Conservation (phyloP, 2,113 vertebrate species). For the Chlorodrepanis virens region DNA sequence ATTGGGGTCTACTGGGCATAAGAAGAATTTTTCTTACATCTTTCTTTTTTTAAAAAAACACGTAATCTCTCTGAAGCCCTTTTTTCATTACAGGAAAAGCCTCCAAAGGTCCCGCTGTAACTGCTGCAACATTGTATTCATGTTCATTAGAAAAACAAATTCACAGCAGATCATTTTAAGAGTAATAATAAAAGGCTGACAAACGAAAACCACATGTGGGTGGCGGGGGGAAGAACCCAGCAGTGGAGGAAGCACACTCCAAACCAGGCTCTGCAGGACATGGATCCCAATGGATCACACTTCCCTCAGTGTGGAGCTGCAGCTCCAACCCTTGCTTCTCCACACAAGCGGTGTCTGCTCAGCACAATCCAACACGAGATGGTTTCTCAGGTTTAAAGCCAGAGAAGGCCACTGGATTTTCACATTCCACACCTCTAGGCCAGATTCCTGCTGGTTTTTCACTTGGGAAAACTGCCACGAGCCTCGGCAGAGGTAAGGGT, state of each 20-base stretch:
- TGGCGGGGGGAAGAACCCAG: background rate
- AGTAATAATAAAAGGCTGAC: constrained; percentile 43
- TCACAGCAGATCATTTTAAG: constrained; percentile 43
- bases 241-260: background rate
- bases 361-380: background rate
- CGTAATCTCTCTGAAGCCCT: background rate
- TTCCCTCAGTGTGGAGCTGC: background rate
- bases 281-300: background rate
- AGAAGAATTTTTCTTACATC: background rate
- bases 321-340: background rate
- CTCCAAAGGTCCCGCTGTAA: background rate
- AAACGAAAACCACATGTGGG: constrained; percentile 26
- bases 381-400: background rate
- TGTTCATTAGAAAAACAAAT: constrained; percentile 50
- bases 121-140: background rate
- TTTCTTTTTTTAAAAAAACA: background rate
- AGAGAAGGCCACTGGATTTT: background rate
- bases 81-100: constrained; percentile 7
- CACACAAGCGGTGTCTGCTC: background rate
- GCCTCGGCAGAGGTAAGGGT: background rate
- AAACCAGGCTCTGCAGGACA: background rate
- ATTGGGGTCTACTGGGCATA: background rate
- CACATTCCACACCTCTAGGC: background rate
- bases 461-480: background rate
- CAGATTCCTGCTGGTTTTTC: background rate